Conservation (phyloP, 2,888 invertebrate genomes). For the Luperina nickerlii region DNA sequence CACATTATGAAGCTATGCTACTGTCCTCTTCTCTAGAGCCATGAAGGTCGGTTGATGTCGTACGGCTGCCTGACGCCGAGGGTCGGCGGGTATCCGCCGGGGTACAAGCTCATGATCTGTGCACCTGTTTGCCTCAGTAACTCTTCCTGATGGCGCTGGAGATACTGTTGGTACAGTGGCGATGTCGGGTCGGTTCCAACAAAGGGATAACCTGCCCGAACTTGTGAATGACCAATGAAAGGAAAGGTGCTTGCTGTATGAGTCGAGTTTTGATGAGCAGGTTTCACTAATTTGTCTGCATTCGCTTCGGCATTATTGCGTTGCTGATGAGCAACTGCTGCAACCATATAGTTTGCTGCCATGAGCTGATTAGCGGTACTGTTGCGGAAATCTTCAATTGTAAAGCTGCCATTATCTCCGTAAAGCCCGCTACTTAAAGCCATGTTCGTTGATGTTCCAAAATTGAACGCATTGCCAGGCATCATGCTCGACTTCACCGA, state of each 20-base stretch:
- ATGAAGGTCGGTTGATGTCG: constrained; percentile 93
- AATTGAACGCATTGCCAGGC: constrained; percentile 96
- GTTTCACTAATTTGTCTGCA: constrained; percentile 85
- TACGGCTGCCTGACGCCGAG: constrained; percentile 93
- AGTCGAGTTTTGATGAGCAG: constrained; percentile 86
- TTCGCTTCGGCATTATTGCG: constrained; percentile 78
- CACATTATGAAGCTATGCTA: constrained; percentile 54
- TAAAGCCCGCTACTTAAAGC: constrained; percentile 90
- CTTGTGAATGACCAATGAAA: constrained; percentile 91
- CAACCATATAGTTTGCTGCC: constrained; percentile 88
- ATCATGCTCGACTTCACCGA: constrained; percentile 91
- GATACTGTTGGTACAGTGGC: constrained; percentile 93
- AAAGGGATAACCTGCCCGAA: constrained; percentile 91
- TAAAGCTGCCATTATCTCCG: constrained; percentile 92
- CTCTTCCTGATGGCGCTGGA: constrained; percentile 91
- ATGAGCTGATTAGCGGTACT: constrained; percentile 92
- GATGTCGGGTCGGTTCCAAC: constrained; percentile 91
- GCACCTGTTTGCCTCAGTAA: constrained; percentile 90
- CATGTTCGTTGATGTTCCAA: constrained; percentile 92
- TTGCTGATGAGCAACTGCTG: constrained; percentile 86
- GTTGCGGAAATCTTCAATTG: constrained; percentile 92
- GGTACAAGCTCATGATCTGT: constrained; percentile 92
- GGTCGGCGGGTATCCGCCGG: constrained; percentile 91
- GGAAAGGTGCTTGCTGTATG: constrained; percentile 88
- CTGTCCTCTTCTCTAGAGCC: constrained; percentile 88